Base-by-base conservation (phyloP, 2,888 invertebrate species). In the Barypeithes pellucidus region DNA sequence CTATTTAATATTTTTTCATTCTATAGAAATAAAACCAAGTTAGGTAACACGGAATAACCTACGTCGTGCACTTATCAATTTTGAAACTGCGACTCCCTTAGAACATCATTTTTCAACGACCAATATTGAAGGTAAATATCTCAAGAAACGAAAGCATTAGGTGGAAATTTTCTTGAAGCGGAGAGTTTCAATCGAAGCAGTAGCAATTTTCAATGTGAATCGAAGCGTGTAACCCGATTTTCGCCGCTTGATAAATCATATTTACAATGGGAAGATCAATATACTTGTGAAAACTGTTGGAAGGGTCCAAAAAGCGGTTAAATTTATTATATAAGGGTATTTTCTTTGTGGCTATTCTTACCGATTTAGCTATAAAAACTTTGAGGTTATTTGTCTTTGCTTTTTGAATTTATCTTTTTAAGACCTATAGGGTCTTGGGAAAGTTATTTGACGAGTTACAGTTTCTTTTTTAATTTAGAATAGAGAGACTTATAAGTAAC, bases 171-270 rank as follows among this genome's bases (percentile, higher is more conserved):
- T 33, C n/a, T 43, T 16, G 39, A 54, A 41, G 54, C 24, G 52
- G 57, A 54, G 59, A 59, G 41, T 57, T 45, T 68, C 61, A 61
- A 50, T 69, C 61, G 61, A 75, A 77, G 75, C 77, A 75, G 80
- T 78, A 77, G 79, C 79, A 80, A 81, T 82, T 82, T 80, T 80
- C 79, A 76, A 78, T 79, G 79, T 81, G 79, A 79, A 81, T 74
- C 77, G 78, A 77, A 77, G 80, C 81, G 80, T 79, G 81, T 82
- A 82, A 82, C 79, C 72, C 79, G 81, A 83, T 83, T 81, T 80
- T 78, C 79, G 77, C 77, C 82, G 82, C 79, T 79, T 80, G 82
- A 81, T 80, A 82, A 82, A 82, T 82, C 81, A 81, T 81, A 82
- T 82, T 81, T 81, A 75, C 77, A 73, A 78, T 71, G 75, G 76